These are phyloP conservation scores for Sitobion miscanthi DNA, from an alignment of 1,140 invertebrate species.

Conservation along the genomic window DNA sequence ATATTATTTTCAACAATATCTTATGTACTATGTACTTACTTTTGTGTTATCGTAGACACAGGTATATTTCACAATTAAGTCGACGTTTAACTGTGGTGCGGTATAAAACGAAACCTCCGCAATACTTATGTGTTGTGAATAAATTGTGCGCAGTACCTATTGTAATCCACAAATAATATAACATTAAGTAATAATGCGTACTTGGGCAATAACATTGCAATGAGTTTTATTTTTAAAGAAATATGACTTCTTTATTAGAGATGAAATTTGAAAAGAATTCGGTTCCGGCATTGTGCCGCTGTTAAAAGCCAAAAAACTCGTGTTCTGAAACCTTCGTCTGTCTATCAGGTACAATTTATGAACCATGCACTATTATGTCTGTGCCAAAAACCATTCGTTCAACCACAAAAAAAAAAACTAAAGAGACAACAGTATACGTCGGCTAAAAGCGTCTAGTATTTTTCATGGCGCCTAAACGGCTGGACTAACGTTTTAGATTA, in stretches of 20 bases:
- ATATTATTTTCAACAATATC: too few relatives aligned
- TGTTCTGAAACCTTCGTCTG: conserved; percentile 11
- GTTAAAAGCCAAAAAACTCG: conserved; percentile 35
- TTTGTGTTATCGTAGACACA: neutral
- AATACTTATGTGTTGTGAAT: neutral
- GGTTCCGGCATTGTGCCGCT: neutral
- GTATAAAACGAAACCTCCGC: neutral
- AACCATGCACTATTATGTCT: neutral
- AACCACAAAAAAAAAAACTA: neutral
- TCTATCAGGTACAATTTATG: conserved; percentile 32
- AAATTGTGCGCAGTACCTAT: too few relatives aligned
- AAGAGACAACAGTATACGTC: neutral
- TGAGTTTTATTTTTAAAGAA: neutral
- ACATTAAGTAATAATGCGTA: neutral
- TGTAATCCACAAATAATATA: neutral
- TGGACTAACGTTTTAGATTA: neutral
- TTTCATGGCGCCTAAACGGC: neutral
- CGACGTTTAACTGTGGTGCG: neutral
- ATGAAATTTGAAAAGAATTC: neutral
- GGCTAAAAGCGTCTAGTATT: conserved; percentile 30
- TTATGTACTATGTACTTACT: neutral
- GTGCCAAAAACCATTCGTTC: conserved; percentile 38
- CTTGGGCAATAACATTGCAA: neutral
- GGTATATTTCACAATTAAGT: neutral
- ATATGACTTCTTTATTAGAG: neutral